phyloP scores from a whole-genome alignment of 1,140 invertebrate genomes.

The Trachelipus rathkii region DNA sequence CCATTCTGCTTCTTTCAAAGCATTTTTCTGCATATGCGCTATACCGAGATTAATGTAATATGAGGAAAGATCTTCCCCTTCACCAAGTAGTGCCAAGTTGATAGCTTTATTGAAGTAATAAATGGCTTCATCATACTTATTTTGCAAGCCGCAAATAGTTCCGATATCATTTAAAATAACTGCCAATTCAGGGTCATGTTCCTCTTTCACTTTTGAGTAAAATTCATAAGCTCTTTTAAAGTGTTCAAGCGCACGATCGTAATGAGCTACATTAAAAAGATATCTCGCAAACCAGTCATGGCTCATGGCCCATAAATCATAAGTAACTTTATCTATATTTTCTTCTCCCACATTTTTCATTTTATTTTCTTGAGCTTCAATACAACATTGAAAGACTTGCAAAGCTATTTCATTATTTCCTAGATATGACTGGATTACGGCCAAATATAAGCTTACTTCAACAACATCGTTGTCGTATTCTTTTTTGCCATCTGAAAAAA shows the following conservation, averaged over 20 bases:
- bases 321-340: slow-evolving; percentile 56
- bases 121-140: background rate
- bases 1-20: background rate
- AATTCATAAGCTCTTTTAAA: background rate
- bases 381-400: slow-evolving; percentile 69
- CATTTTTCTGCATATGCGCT: background rate
- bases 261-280: slow-evolving; percentile 53
- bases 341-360: slow-evolving; percentile 49
- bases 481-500: slow-evolving; percentile 52
- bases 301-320: slow-evolving; percentile 63
- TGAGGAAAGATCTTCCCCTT: background rate
- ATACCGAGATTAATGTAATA: background rate
- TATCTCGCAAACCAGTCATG: slow-evolving; percentile 76
- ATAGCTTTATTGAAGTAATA: background rate
- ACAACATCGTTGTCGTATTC: slow-evolving; percentile 71
- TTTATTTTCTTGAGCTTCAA: slow-evolving; percentile 58
- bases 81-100: background rate
- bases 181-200: background rate
- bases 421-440: slow-evolving; percentile 55
- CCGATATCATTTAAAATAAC: background rate
- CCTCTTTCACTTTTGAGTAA: background rate
- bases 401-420: slow-evolving; percentile 64
- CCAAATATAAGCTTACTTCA: slow-evolving; percentile 64
- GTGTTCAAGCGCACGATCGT: slow-evolving; percentile 52
- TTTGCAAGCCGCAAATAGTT: background rate